Evolutionary conservation across 2,113 vertebrate genomes (phyloP), one percentile per base, ranked within the genome.

Genomic region (Toxotes chatareus): DNA sequence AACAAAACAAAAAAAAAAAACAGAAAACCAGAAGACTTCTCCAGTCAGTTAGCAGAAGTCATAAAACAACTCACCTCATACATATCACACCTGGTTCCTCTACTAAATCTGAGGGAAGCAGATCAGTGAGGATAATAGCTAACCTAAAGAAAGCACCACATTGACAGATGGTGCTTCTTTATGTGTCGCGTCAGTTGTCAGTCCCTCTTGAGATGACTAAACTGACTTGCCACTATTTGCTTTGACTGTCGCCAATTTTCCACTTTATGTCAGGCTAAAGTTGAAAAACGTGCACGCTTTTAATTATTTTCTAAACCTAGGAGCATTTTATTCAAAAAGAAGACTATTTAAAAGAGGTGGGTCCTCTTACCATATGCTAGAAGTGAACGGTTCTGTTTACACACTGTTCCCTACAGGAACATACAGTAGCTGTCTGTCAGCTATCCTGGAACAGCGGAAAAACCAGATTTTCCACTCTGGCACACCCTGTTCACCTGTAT

Each of bases 381-480:
- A 56, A 49, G 68, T 49, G 80, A 73, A 69, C 4, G 1, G 61
- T 56, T 86, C 31, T 86, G 57, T 90, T 86, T 73, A 73, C 77
- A 80, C 47, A 36, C 23, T 60, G 3, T 36, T 60, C 59, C 47
- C 34, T 60, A 7, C 10, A 63, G 21, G 40, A 67, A 73, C n/a
- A 46, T n/a, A 27, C 38, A 60, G 32, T 36, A 56, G 11, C 31
- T 79, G 38, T 42, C 36, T 59, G 14, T 14, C 32, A 51, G 32
- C 11, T 19, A n/a, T 14, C 17, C 10, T 68, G 80, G 62, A 74
- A 80, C 21, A 73, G 64, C 63, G 68, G 72, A 68, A 81, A 82
- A 90, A 92, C 94, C 61, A 31, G 90, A 82, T 82, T 92, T 89
- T 92, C 92, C 68, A 73, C 47, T 75, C 21, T n/a, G 73, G 34